Evolutionary conservation across 2,113 vertebrate species (phyloP), one percentile per base, ranked within the genome.

Genomic region (Bolborhynchus lineola): DNA sequence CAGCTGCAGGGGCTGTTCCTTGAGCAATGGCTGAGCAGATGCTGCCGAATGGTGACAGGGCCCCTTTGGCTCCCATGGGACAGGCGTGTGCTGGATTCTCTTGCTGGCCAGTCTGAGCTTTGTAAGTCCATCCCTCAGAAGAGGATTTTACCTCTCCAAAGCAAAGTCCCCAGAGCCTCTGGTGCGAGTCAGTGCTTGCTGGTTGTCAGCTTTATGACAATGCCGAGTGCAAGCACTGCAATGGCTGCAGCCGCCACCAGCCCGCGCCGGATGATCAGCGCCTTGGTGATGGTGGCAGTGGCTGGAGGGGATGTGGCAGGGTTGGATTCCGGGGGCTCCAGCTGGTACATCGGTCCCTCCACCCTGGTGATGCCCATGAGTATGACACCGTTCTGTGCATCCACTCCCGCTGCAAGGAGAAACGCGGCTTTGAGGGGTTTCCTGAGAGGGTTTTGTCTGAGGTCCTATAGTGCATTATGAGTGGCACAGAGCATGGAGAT

Each of bases 241-340:
- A 94, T 0, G 1, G 96, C 94, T 0, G 17, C 64, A 0, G 26
- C 88, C 2, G 11, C 84, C 0, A 82, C 95, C 53, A 97, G 88
- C 35, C 46, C 97, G 0, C 98, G 96, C 1, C 91, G 62, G 2
- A 98, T 0, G 9, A 97, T 49, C 80, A 98, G 53, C 50, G 93
- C 29, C 39, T 29, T 94, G 33, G 63, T 88, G n/a, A 86, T 77
- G 44, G 42, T 6, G 2, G 24, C 1, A 6, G 68, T 3, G 28
- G 49, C 24, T 0, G 17, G 37, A 1, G 26, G 20, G 1, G 55
- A 7, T 0, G 14, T 2, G 37, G n/a, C 3, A 0, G 6, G 16
- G 0, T 7, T n/a, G 20, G 29, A 59, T 53, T 72, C 92, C 5
- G n/a, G 79, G 42, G 31, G 50, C 76, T 88, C 68, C 44, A 60